These are phyloP conservation scores for Tokudaia tokunoshimensis DNA, from an alignment of 2,797 vertebrate genomes.

Conservation along the genomic window DNA sequence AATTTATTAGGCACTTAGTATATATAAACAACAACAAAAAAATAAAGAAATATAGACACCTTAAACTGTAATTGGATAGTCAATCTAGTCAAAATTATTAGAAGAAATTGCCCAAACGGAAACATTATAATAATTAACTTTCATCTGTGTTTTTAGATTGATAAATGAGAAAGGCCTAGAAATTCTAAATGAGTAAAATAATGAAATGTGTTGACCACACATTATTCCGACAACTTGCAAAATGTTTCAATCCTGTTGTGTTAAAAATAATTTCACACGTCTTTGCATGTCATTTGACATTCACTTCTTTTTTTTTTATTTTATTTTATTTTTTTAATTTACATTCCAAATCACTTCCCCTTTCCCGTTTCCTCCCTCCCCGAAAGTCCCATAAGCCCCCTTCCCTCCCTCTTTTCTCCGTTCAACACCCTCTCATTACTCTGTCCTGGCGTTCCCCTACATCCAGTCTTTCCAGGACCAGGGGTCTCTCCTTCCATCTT, in stretches of 20 bases:
- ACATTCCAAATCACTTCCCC: too few relatives aligned
- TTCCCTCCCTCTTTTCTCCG: too few relatives aligned
- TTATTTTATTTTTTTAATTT: too few relatives aligned
- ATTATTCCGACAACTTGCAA: not conserved
- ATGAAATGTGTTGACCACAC: not conserved
- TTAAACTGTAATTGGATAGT: not conserved
- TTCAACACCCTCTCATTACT: too few relatives aligned
- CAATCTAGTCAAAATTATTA: conserved; percentile 7
- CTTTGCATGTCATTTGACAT: not conserved
- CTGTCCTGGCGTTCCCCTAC: too few relatives aligned
- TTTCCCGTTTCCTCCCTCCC: too few relatives aligned
- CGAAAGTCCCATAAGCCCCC: too few relatives aligned
- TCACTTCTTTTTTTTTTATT: too few relatives aligned
- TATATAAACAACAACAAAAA: not conserved
- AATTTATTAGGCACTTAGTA: conserved; percentile 21
- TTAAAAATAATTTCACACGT: not conserved
- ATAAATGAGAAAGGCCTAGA: not conserved
- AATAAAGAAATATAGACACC: conserved; percentile 2
- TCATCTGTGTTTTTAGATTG: not conserved
- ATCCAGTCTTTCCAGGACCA: too few relatives aligned
- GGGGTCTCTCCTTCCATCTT: too few relatives aligned
- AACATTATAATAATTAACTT: conserved; percentile 19
- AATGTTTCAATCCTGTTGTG: not conserved
- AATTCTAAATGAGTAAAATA: conserved; percentile 7
- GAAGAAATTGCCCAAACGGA: not conserved